Conservation (phyloP, 2,113 vertebrate species). For the Mirza zaza region DNA sequence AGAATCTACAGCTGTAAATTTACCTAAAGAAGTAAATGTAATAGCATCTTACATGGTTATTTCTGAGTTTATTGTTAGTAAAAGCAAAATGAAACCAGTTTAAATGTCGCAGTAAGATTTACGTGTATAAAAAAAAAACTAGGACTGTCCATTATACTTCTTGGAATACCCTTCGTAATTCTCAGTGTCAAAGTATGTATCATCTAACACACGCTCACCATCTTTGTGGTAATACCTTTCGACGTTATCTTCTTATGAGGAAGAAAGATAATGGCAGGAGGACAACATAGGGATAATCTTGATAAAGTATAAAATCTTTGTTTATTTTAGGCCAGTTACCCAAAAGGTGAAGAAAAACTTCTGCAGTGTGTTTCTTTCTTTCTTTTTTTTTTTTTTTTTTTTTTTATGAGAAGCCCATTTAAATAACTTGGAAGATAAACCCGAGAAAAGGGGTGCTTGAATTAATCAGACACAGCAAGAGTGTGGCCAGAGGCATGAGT, state of each 20-base stretch:
- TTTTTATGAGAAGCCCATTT: too few species aligned
- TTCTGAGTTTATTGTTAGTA: background rate
- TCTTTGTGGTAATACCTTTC: background rate
- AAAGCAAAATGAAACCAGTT: background rate
- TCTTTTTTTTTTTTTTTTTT: too few species aligned
- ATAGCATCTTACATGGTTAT: background rate
- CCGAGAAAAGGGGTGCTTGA: too few species aligned
- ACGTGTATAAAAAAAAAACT: background rate
- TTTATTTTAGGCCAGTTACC: too few species aligned
- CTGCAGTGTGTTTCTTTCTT: too few species aligned
- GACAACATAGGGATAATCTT: too few species aligned
- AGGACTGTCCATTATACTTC: background rate
- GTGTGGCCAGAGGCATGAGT: too few species aligned
- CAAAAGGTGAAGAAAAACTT: too few species aligned
- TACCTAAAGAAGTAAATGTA: background rate
- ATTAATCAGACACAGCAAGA: too few species aligned
- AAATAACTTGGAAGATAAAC: too few species aligned
- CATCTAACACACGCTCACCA: background rate
- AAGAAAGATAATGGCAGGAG: background rate
- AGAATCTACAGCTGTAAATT: background rate
- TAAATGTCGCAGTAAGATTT: background rate
- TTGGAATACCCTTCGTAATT: background rate
- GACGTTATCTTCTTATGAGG: background rate
- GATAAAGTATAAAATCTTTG: too few species aligned
- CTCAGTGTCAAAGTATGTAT: background rate